Percentiles rank a stretch among this genome's conserved stretches.
phyloP scores from a whole-genome alignment of 2,113 vertebrate species.

The Marmota monax region DNA sequence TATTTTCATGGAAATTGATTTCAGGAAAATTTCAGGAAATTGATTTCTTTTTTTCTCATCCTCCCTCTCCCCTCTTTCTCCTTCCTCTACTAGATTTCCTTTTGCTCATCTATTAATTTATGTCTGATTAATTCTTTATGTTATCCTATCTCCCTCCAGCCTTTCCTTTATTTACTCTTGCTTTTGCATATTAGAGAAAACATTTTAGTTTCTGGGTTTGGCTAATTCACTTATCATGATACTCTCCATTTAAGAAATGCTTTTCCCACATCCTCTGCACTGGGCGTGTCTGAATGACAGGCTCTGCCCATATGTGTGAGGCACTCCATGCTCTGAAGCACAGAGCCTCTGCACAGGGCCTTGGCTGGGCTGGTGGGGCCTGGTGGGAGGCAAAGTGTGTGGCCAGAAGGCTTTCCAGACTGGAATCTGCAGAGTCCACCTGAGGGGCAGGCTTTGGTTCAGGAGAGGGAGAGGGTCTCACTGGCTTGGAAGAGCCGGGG shows the following conservation, averaged over 20 bases:
- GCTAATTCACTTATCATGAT: too few species aligned
- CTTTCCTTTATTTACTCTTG: too few species aligned
- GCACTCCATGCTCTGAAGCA: rapidly evolving
- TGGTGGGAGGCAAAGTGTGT: not conserved
- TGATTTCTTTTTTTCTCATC: too few species aligned
- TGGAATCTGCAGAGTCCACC: not conserved
- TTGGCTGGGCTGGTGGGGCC: rapidly evolving
- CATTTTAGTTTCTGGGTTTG: too few species aligned
- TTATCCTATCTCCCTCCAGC: too few species aligned
- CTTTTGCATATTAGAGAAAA: too few species aligned
- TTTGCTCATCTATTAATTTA: too few species aligned
- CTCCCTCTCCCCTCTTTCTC: too few species aligned
- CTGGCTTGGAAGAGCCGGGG: not conserved
- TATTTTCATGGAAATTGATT: too few species aligned
- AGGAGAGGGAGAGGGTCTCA: not conserved
- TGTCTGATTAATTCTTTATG: too few species aligned
- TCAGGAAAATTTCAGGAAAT: too few species aligned
- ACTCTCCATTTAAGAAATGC: not conserved
- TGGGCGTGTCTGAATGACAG: not conserved
- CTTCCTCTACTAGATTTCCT: too few species aligned
- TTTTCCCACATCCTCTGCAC: not conserved
- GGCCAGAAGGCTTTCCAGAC: not conserved
- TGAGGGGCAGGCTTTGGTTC: not conserved
- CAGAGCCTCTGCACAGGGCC: not conserved
- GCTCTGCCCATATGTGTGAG: not conserved